Base-by-base conservation (phyloP, 2,113 vertebrate genomes). In the Anolis sagrei region DNA sequence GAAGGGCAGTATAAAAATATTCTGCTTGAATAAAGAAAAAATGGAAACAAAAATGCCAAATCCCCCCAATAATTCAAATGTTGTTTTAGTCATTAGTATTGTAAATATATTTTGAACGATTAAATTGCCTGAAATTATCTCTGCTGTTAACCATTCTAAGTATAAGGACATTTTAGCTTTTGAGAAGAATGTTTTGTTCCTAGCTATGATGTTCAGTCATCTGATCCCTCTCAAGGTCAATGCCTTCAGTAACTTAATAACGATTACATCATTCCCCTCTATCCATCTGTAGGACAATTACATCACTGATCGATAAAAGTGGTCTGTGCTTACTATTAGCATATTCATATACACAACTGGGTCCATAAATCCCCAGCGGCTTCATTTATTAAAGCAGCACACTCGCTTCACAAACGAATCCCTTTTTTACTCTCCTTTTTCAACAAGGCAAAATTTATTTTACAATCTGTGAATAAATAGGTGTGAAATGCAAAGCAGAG, bases 251-350 rank as follows among this genome's bases (percentile, higher is more conserved):
- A 92, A 95, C 92, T 90, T 74, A 89, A 91, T 90, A 93, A 94
- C 91, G 92, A 96, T 97, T 90, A 97, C 95, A 95, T 97, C 96
- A 97, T 93, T 90, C 92, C 74, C 92, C 84, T 86, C 90, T 88
- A 25, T 86, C 85, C 89, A 92, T 90, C 92, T 95, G 93, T 23
- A 96, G 94, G 90, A 89, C 94, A 82, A 86, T 95, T 93, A 95
- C 90, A 95, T 96, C 96, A 94, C 16, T 72, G 76, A 97, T 97
- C 96, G 64, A 97, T 97, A 95, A 51, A 66, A 48, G 82, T 93
- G 83, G 93, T 90, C 90, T 94, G 66, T 54, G 74, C 91, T 81
- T 51, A 83, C 58, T 88, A 91, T 49, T 93, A 74, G 6, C 78
- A 81, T 81, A 74, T 81, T 66, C 78, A 66, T 64, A 80, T 81